Conservation (phyloP, 37 sponge, comb jelly and placozoan species). For the Spongilla lacustris region DNA sequence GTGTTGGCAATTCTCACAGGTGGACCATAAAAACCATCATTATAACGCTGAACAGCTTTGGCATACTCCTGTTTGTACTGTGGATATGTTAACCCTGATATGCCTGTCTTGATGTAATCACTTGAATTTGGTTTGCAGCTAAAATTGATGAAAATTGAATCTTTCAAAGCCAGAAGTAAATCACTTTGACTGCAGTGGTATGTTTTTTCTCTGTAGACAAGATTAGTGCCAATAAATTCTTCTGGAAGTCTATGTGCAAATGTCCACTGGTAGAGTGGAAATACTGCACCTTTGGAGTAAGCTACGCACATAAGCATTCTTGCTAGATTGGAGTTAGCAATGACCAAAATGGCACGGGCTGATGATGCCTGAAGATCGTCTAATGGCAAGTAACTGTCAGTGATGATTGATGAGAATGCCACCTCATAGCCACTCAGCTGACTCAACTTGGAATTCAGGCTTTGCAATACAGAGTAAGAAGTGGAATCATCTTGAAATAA, state of each 20-base stretch:
- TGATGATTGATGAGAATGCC: neutral
- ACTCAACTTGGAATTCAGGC: neutral
- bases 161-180: neutral
- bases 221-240: neutral
- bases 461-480: neutral
- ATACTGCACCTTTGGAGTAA: neutral
- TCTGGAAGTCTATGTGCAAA: conserved; percentile 9
- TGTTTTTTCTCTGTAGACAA: neutral
- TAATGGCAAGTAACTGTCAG: neutral
- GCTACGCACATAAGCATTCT: conserved; percentile 16
- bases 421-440: neutral
- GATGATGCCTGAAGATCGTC: neutral
- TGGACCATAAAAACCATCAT: neutral
- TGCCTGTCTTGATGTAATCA: neutral
- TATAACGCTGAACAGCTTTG: neutral
- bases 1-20: neutral
- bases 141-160: conserved; percentile 3
- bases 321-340: neutral
- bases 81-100: conserved; percentile 7
- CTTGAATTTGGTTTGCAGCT: neutral
- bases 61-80: conserved; percentile 14
- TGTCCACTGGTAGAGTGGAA: conserved; percentile 23
- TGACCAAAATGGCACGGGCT: conserved; percentile 3
- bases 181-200: neutral
- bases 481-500: neutral